Evolutionary conservation across 2,888 invertebrate species (phyloP).

Genomic region (Stenodera caucasica): DNA sequence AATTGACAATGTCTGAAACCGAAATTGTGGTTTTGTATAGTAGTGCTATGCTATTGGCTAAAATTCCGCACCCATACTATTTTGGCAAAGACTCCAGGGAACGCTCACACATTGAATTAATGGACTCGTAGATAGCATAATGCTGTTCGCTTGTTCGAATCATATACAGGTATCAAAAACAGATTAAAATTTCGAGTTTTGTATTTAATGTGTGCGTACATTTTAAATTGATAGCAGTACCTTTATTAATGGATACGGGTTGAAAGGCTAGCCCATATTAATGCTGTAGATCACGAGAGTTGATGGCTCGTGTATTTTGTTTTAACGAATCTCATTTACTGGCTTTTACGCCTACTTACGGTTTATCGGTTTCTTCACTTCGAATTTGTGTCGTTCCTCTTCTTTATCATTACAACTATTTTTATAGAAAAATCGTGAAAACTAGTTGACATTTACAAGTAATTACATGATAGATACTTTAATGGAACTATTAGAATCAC

Average conservation of each 20-base stretch:
- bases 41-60: constrained; percentile 20
- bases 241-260: constrained; percentile 47
- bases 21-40: constrained; percentile 6
- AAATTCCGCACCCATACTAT: constrained; percentile 41
- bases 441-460: constrained; percentile 7
- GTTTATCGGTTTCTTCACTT: constrained; percentile 26
- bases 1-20: neutral
- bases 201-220: constrained; percentile 48
- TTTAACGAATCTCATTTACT: constrained; percentile 48
- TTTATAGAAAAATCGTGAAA: constrained; percentile 20
- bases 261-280: constrained; percentile 41
- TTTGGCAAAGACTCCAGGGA: constrained; percentile 43
- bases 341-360: constrained; percentile 32
- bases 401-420: constrained; percentile 27
- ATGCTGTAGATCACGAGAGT: constrained; percentile 45
- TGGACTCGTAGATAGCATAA: constrained; percentile 54
- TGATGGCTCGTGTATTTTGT: constrained; percentile 47
- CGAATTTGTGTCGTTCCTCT: constrained; percentile 24
- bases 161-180: constrained; percentile 53
- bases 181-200: constrained; percentile 51
- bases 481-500: constrained; percentile 4
- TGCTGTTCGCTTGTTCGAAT: constrained; percentile 54
- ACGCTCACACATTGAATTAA: constrained; percentile 49
- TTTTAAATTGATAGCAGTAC: constrained; percentile 47
- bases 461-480: constrained; percentile 8